These are phyloP conservation scores for Olivierus martensii DNA, from an alignment of 1,140 invertebrate species.

Conservation along the genomic window DNA sequence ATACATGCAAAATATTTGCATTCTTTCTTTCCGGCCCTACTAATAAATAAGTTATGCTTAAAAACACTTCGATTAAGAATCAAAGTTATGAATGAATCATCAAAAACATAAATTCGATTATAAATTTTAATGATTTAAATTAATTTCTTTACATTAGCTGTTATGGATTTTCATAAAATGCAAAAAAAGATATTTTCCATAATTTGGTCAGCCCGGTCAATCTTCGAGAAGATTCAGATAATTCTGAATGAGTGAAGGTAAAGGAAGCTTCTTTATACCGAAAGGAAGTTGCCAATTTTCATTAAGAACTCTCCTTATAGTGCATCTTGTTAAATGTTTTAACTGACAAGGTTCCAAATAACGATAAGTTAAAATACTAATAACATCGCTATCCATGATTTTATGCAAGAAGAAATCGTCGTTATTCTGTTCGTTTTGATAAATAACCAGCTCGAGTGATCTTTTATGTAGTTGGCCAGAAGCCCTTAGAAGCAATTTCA, in stretches of 20 bases:
- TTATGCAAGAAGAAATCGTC: constrained; percentile 1
- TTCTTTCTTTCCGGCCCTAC: no score
- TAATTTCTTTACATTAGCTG: no score
- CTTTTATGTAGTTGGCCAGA: neutral
- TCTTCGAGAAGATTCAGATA: constrained; percentile 8
- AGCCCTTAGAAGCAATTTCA: constrained; percentile 1
- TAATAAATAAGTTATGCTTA: no score
- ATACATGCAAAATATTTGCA: no score
- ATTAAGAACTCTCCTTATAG: constrained; percentile 1
- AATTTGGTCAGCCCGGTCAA: no score
- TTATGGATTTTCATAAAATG: no score
- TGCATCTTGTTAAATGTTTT: neutral
- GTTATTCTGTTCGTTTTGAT: neutral
- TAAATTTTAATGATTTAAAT: no score
- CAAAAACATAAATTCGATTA: no score
- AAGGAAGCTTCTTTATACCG: neutral
- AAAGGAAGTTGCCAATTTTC: constrained; percentile 7
- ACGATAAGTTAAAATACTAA: neutral
- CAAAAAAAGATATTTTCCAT: no score
- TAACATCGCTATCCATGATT: neutral
- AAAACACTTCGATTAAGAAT: no score
- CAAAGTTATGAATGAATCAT: no score
- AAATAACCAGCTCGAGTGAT: neutral
- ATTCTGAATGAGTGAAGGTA: neutral
- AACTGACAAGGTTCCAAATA: constrained; percentile 4